phyloP scores from a whole-genome alignment of 2,113 vertebrate species.

The Seriola dumerili region DNA sequence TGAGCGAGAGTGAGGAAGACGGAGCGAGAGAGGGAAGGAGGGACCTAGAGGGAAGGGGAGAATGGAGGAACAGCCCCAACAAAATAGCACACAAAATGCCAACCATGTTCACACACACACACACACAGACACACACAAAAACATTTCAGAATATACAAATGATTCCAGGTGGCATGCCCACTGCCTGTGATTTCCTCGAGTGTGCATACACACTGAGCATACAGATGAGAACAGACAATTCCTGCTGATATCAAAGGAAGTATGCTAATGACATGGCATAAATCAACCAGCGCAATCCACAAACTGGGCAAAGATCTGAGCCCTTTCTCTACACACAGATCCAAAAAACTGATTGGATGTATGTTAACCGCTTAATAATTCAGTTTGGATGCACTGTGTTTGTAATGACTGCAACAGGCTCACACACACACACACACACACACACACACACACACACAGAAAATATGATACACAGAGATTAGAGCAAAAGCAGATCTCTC shows the following conservation, averaged over 20 bases:
- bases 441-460: not conserved
- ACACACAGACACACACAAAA: conserved; percentile 16
- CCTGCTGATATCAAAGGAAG: conserved; percentile 60
- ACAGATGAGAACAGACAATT: conserved; percentile 47
- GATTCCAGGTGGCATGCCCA: conserved; percentile 49
- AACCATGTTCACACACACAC: conserved; percentile 9
- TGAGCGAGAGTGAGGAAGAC: conserved; percentile 58
- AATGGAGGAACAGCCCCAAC: conserved; percentile 29
- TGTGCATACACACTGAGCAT: conserved; percentile 32
- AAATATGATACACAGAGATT: conserved; percentile 57
- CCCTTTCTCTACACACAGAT: conserved; percentile 12
- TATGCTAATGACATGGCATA: conserved; percentile 51
- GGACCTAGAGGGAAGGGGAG: conserved; percentile 24
- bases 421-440: not conserved
- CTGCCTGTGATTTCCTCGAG: conserved; percentile 19
- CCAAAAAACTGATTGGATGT: conserved; percentile 42
- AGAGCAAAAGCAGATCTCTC: conserved; percentile 40
- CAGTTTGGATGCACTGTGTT: conserved; percentile 52
- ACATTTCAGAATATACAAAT: conserved; percentile 45
- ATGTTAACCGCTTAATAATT: conserved; percentile 66
- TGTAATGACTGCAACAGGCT: conserved; percentile 63
- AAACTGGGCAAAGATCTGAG: conserved; percentile 40
- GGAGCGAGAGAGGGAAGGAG: conserved; percentile 32
- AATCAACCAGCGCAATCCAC: conserved; percentile 14
- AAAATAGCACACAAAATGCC: conserved; percentile 23